Evolutionary conservation across 2,797 vertebrate species (phyloP).

Genomic region (Alcedo atthis): DNA sequence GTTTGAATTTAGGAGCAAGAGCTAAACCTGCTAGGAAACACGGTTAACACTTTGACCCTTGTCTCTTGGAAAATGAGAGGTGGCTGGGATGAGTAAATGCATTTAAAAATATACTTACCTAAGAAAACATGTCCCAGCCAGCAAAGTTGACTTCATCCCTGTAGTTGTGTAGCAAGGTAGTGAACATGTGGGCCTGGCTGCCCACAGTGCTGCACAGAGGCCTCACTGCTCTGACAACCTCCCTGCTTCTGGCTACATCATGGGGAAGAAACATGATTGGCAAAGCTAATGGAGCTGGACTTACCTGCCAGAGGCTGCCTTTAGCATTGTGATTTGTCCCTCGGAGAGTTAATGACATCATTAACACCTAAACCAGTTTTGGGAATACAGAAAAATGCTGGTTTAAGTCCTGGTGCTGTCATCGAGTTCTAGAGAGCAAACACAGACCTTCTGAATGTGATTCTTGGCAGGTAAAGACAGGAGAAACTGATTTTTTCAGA

Average conservation of each 20-base stretch:
- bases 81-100: neutral
- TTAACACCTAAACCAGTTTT: conserved; percentile 45
- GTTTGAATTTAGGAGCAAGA: neutral
- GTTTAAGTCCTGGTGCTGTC: conserved; percentile 45
- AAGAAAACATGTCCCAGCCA: neutral
- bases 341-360: conserved; percentile 48
- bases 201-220: neutral
- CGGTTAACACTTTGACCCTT: neutral
- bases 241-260: neutral
- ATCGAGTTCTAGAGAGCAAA: conserved; percentile 42
- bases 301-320: conserved; percentile 3
- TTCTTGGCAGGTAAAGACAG: conserved; percentile 52
- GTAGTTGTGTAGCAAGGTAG: neutral
- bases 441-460: conserved; percentile 29
- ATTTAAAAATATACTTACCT: neutral
- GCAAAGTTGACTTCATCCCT: neutral
- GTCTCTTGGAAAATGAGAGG: neutral
- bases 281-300: neutral
- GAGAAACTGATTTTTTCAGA: conserved; percentile 26
- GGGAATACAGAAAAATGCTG: conserved; percentile 2
- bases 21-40: neutral
- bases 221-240: neutral
- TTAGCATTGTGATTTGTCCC: conserved; percentile 2
- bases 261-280: neutral
- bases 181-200: neutral